phyloP scores from a whole-genome alignment of 2,797 vertebrate genomes.

The Leuciscus waleckii region DNA sequence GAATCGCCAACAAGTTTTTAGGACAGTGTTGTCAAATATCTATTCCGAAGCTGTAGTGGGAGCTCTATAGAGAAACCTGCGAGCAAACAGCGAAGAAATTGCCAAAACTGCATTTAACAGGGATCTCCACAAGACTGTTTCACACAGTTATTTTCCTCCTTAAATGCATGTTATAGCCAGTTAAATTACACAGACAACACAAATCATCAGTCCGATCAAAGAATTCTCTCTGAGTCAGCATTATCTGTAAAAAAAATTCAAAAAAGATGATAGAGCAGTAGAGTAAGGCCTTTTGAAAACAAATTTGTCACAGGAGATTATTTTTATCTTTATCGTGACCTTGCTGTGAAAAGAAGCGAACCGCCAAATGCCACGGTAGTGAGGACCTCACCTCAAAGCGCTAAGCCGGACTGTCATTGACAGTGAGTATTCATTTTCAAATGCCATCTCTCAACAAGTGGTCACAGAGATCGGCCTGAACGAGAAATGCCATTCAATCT shows the following conservation, averaged over 20 bases:
- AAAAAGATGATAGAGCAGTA: conserved; percentile 75
- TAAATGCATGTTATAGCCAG: conserved; percentile 71
- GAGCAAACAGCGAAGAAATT: too few species aligned
- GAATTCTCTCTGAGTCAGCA: conserved; percentile 76
- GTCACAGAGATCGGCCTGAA: conserved; percentile 7
- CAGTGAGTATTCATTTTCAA: conserved; percentile 37
- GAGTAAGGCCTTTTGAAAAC: conserved; percentile 80
- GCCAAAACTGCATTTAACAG: neutral
- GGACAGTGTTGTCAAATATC: too few species aligned
- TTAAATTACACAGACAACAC: conserved; percentile 79
- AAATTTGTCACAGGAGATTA: conserved; percentile 79
- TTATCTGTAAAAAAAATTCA: conserved; percentile 74
- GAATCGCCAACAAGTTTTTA: too few species aligned
- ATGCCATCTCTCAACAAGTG: conserved; percentile 45
- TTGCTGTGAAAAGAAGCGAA: conserved; percentile 78
- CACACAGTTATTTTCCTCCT: conserved; percentile 63
- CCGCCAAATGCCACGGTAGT: conserved; percentile 73
- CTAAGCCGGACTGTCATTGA: conserved; percentile 34
- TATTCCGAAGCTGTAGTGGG: too few species aligned
- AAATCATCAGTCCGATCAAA: conserved; percentile 80
- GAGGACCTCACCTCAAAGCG: conserved; percentile 6
- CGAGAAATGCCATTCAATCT: neutral
- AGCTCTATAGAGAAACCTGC: too few species aligned
- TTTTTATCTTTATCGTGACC: conserved; percentile 81
- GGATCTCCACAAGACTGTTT: conserved; percentile 66